phyloP scores from a whole-genome alignment of 2,888 invertebrate genomes.

The Agapostemon virescens region DNA sequence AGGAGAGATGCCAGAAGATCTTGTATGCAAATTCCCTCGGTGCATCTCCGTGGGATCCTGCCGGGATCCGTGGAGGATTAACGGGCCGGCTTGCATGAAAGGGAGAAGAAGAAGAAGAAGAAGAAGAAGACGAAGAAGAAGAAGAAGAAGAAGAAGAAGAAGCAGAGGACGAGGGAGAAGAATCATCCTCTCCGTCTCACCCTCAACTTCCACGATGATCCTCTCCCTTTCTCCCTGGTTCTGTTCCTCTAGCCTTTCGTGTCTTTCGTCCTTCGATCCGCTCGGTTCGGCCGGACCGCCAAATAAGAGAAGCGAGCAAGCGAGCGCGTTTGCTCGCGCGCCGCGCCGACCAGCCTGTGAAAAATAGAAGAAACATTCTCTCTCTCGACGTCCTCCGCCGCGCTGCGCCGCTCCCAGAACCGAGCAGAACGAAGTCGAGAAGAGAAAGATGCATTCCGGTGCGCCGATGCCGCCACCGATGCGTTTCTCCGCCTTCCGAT shows the following conservation, averaged over 20 bases:
- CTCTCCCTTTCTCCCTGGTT: constrained; percentile 17
- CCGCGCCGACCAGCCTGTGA: constrained; percentile 57
- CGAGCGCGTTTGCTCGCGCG: constrained; percentile 68
- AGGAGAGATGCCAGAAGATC: constrained; percentile 78
- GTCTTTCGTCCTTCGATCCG: constrained; percentile 56
- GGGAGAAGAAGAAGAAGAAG: constrained; percentile 69
- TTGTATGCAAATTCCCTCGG: constrained; percentile 80
- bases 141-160: constrained; percentile 57
- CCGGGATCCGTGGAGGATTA: constrained; percentile 80
- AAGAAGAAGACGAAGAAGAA: constrained; percentile 55
- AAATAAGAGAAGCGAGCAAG: constrained; percentile 76
- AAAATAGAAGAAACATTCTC: constrained; percentile 59
- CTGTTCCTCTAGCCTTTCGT: constrained; percentile 30
- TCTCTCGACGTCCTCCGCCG: constrained; percentile 46
- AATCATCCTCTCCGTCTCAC: constrained; percentile 31
- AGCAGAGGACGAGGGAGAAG: constrained; percentile 15
- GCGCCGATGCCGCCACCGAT: constrained; percentile 42
- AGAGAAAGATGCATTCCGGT: constrained; percentile 64
- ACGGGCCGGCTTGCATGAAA: constrained; percentile 80
- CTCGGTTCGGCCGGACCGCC: constrained; percentile 69
- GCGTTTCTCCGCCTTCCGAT: constrained; percentile 27
- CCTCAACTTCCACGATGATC: constrained; percentile 14
- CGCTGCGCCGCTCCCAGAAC: constrained; percentile 35
- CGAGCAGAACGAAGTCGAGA: constrained; percentile 51
- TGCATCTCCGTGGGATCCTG: constrained; percentile 80